Conservation (phyloP, 2,113 vertebrate genomes). For the Cepphus grylle region DNA sequence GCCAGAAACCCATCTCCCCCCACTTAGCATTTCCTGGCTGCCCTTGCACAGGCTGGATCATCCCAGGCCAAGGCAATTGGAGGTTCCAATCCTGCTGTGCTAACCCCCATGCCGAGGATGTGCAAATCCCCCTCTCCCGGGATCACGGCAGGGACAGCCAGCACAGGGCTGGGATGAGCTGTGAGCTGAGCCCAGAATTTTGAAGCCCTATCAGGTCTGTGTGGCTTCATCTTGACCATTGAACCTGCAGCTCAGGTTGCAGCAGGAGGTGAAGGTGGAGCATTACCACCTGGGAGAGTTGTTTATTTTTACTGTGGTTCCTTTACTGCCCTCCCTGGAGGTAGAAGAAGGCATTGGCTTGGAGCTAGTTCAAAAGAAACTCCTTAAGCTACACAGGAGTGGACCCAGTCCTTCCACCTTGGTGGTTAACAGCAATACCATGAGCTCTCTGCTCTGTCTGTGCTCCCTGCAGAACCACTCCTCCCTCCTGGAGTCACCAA, state of each 20-base stretch:
- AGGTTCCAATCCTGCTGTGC: not conserved
- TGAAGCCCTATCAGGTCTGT: not conserved
- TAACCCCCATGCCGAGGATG: not conserved
- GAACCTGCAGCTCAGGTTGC: not conserved
- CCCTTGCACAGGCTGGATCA: not conserved
- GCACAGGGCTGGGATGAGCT: not conserved
- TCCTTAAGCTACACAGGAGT: not conserved
- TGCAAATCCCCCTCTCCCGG: not conserved
- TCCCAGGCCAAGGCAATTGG: accelerated
- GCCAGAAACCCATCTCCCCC: not conserved
- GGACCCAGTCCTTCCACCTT: not conserved
- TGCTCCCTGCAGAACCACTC: not conserved
- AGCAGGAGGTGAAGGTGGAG: not conserved
- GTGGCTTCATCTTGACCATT: not conserved
- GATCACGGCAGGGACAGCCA: not conserved
- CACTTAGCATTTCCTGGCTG: not conserved
- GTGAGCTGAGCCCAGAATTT: not conserved
- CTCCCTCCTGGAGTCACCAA: not conserved
- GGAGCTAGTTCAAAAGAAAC: not conserved
- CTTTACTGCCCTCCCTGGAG: not conserved
- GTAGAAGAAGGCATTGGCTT: not conserved
- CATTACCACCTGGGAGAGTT: not conserved
- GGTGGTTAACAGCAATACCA: not conserved
- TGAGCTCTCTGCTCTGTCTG: not conserved
- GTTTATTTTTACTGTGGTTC: not conserved